Evolutionary conservation across 2,113 vertebrate genomes (phyloP), one percentile per base, ranked within the genome.

Genomic region (Campylorhamphus procurvoides): DNA sequence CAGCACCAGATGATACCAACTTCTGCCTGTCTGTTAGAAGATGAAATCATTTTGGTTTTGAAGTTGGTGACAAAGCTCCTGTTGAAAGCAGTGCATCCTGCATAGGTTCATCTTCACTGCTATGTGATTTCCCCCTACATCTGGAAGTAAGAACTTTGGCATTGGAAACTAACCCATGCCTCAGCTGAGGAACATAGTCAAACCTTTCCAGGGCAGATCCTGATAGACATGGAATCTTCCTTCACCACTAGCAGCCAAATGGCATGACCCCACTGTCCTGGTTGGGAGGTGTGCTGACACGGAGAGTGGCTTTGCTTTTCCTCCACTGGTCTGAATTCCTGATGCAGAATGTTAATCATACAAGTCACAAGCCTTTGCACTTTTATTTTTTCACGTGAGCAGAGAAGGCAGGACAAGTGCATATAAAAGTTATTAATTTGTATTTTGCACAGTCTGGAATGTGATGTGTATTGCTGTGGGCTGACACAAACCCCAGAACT

Each of bases 71-170:
- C 47, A 84, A 37, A 90, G 44, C 13, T 77, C 50, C 39, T 27
- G 6, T 33, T 81, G 52, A 92, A 88, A 71, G 19, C 33, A 39
- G 15, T 5, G 1, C 46, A 23, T 42, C 35, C 79, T 1, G 1
- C 60, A 72, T 76, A 42, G n/a, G 35, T 46, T 84, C 64, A 81
- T n/a, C 83, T 95, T 97, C 37, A 69, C 85, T 93, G 20, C 50
- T 42, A 7, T 76, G 46, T 9, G 8, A 46, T 91, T 91, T 84
- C 84, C 64, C 46, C 59, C 71, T n/a, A 78, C 56, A 87, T 95
- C 94, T 97, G 89, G 86, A 96, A 96, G 96, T 80, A 88, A 73
- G 90, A 77, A 84, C 80, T 89, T 55, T 52, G 22, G 67, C 86
- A 84, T 40, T 93, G 81, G 90, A 96, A 96, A 95, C 81, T 78